Conservation (phyloP, 2,113 vertebrate species). For the Thamnophis sirtalis region DNA sequence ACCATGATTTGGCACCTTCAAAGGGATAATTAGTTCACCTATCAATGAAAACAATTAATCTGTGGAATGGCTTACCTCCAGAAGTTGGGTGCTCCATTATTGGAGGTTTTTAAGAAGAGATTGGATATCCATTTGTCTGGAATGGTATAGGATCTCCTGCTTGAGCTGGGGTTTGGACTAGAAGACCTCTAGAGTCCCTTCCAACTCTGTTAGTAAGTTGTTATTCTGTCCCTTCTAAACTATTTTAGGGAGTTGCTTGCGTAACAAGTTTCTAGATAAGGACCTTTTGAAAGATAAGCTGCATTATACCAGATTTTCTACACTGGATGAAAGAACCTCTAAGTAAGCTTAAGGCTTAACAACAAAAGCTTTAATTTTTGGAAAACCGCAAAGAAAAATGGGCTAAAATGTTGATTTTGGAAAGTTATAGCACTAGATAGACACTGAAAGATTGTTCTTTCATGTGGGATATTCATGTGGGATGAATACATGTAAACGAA, state of each 20-base stretch:
- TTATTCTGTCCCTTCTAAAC: neutral
- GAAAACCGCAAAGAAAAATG: neutral
- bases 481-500: neutral
- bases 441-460: neutral
- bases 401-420: neutral
- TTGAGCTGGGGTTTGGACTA: neutral
- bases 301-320: neutral
- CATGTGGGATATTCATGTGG: neutral
- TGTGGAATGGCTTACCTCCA: neutral
- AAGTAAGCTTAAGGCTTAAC: neutral
- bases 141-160: neutral
- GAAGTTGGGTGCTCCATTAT: neutral
- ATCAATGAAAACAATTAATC: neutral
- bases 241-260: neutral
- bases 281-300: neutral
- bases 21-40: neutral
- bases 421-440: neutral
- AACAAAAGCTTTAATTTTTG: neutral
- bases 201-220: no score
- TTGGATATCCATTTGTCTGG: neutral
- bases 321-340: neutral
- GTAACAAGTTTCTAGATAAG: neutral
- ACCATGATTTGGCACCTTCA: neutral
- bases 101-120: neutral
- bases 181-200: neutral